phyloP scores from a whole-genome alignment of 2,888 invertebrate genomes.

The Lasioglossum zephyrum region DNA sequence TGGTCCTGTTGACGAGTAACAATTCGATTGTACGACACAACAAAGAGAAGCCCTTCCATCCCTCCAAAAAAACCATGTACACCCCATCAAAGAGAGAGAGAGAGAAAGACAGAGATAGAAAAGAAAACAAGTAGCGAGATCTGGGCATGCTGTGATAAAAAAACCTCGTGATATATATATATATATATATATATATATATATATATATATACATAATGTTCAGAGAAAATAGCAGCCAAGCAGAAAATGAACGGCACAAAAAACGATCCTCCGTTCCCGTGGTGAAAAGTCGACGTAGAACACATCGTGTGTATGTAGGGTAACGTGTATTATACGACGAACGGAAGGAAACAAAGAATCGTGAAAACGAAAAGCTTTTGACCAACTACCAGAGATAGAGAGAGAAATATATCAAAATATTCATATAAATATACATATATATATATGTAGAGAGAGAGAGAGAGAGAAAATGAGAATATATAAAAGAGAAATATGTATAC shows the following conservation, averaged over 20 bases:
- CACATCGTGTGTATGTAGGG: not conserved
- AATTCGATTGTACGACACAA: conserved; percentile 25
- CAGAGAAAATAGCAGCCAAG: conserved; percentile 48
- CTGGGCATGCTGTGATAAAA: conserved; percentile 36
- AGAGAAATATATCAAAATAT: conserved; percentile 49
- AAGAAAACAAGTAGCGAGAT: not conserved
- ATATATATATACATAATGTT: conserved; percentile 16
- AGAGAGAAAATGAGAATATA: conserved; percentile 30
- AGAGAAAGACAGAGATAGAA: not conserved
- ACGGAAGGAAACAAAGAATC: not conserved
- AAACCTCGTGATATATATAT: conserved; percentile 24
- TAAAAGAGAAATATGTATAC: conserved; percentile 17
- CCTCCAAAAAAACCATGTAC: conserved; percentile 12
- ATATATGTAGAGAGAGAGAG: conserved; percentile 40
- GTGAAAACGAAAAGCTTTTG: conserved; percentile 41
- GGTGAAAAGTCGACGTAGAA: conserved; percentile 1
- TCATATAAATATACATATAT: conserved; percentile 49
- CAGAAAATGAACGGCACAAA: conserved; percentile 35
- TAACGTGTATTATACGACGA: conserved; percentile 5
- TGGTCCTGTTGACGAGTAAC: conserved; percentile 10
- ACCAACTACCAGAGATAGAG: conserved; percentile 47
- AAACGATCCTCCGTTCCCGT: conserved; percentile 26
- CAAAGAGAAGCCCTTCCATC: conserved; percentile 14
- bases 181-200: not conserved
- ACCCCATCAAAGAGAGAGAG: conserved; percentile 23